phyloP scores from a whole-genome alignment of 2,113 vertebrate species.

The Hydrolagus affinis region DNA sequence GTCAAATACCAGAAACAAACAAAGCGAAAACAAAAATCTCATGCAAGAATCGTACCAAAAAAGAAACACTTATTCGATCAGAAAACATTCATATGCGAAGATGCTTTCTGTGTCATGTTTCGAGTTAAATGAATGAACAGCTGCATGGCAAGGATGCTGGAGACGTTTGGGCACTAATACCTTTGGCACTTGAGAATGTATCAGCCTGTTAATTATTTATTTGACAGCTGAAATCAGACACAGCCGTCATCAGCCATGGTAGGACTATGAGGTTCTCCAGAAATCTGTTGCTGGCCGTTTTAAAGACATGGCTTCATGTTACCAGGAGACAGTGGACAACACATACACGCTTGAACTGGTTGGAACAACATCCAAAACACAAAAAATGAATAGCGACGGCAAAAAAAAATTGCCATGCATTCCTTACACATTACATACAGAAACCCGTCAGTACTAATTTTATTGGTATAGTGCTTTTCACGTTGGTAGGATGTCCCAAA shows the following conservation, averaged over 20 bases:
- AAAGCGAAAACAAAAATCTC: background rate
- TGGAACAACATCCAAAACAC: background rate
- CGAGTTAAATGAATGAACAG: constrained; percentile 15
- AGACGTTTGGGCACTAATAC: constrained; percentile 7
- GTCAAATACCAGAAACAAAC: background rate
- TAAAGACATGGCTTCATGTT: constrained; percentile 19
- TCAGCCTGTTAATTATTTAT: constrained; percentile 31
- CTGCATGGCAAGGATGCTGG: constrained; percentile 4
- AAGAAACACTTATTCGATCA: background rate
- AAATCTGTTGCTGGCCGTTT: constrained; percentile 29
- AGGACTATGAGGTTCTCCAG: constrained; percentile 12
- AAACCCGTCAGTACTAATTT: too few species aligned
- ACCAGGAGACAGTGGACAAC: background rate
- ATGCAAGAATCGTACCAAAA: background rate
- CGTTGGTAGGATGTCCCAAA: too few species aligned
- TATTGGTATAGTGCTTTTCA: too few species aligned
- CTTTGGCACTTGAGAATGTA: constrained; percentile 11
- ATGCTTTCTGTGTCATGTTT: constrained; percentile 16
- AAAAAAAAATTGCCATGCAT: background rate
- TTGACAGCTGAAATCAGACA: constrained; percentile 28
- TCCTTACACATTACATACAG: too few species aligned
- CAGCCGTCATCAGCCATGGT: constrained; percentile 11
- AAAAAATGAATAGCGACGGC: background rate
- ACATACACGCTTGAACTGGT: background rate
- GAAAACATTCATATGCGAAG: constrained; percentile 19